These are phyloP conservation scores for Poicephalus meyeri DNA, from an alignment of 2,113 vertebrate species.

Conservation along the genomic window DNA sequence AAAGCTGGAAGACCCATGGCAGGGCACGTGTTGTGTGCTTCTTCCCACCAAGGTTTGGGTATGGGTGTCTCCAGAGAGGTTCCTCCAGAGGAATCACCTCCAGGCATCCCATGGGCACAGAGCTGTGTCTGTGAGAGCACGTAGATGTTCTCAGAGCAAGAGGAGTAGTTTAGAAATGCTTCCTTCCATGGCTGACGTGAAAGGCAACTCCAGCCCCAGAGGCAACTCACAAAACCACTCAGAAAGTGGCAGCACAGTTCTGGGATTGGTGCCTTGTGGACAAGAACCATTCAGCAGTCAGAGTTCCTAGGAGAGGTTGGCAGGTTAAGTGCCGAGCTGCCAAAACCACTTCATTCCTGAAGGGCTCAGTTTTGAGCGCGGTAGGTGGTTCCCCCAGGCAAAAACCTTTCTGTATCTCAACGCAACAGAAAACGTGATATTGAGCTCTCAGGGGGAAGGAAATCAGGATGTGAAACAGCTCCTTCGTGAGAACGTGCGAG, in stretches of 20 bases:
- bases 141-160: neutral
- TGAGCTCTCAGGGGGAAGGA: neutral
- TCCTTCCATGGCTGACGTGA: neutral
- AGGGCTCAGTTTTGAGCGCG: neutral
- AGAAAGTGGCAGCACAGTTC: neutral
- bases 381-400: neutral
- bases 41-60: neutral
- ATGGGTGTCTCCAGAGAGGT: neutral
- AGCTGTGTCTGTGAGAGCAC: neutral
- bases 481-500: neutral
- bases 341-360: neutral
- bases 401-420: neutral
- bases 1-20: neutral
- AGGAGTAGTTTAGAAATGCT: neutral
- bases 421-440: neutral
- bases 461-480: neutral
- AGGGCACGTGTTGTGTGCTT: fast-evolving
- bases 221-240: neutral
- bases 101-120: neutral
- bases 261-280: neutral
- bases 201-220: neutral
- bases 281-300: neutral
- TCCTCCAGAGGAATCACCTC: neutral
- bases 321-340: neutral
- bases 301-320: neutral